A percentile compares a stretch with the other conserved stretches of the same genome.
Conservation (phyloP, 1,140 invertebrate species). For the Eriosoma lanigerum region DNA sequence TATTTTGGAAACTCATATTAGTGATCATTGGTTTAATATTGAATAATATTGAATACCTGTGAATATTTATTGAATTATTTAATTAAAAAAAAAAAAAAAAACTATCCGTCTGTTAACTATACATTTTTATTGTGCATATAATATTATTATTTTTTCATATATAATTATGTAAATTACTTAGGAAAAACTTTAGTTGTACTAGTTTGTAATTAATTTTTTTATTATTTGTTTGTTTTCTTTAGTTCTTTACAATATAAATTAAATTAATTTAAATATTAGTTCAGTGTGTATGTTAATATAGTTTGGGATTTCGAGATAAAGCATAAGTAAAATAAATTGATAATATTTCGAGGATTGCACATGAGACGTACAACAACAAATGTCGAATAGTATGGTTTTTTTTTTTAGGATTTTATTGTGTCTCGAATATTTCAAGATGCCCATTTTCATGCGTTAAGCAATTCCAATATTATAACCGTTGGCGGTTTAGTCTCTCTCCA, state of each 20-base stretch:
- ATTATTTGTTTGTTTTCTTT: not conserved
- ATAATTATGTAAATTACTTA: constrained; percentile 18
- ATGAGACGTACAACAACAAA: not conserved
- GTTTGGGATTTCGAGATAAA: not conserved
- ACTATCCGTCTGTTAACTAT: too few species aligned
- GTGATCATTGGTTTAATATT: too few species aligned
- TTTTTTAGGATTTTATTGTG: constrained; percentile 32
- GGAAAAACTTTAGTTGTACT: not conserved
- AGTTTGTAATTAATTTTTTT: too few species aligned
- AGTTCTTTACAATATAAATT: not conserved
- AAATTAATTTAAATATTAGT: too few species aligned
- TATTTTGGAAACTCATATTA: too few species aligned
- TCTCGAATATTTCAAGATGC: constrained; percentile 27
- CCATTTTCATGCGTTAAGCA: constrained; percentile 11
- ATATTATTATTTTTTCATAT: too few species aligned
- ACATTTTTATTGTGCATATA: too few species aligned
- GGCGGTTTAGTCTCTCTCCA: not conserved
- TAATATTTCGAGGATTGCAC: not conserved
- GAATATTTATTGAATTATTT: too few species aligned
- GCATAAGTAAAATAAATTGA: constrained; percentile 23
- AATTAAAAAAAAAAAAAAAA: too few species aligned
- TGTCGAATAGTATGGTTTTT: not conserved
- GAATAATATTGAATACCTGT: too few species aligned
- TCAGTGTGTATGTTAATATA: not conserved
- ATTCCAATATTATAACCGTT: constrained; percentile 32